Conservation (phyloP, 2,888 invertebrate species). For the Euzophera pinguis region DNA sequence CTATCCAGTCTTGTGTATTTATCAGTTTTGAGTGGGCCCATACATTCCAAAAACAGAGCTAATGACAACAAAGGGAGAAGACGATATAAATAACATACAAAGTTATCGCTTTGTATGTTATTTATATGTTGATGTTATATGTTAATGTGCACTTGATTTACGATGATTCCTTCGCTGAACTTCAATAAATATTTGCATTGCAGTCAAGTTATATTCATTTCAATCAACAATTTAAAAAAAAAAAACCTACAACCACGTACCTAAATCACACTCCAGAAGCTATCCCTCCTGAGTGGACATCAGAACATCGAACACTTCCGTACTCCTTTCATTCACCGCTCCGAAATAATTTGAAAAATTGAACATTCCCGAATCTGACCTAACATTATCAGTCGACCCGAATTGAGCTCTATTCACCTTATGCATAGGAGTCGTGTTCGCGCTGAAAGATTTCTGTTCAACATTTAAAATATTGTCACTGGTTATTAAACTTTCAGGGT, state of each 20-base stretch:
- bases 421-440: slow-evolving; percentile 65
- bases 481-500: slow-evolving; percentile 39
- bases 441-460: slow-evolving; percentile 62
- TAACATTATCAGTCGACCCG: slow-evolving; percentile 65
- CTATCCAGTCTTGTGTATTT: too few species aligned
- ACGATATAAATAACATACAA: too few species aligned
- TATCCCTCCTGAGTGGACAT: slow-evolving; percentile 67
- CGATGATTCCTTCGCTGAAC: too few species aligned
- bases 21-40: too few species aligned
- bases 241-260: slow-evolving; percentile 54
- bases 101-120: too few species aligned
- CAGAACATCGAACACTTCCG: slow-evolving; percentile 80
- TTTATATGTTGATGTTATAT: too few species aligned
- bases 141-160: too few species aligned
- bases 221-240: neutral
- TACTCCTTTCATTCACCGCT: slow-evolving; percentile 77
- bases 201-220: too few species aligned
- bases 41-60: too few species aligned
- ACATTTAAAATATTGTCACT: slow-evolving; percentile 27
- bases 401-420: slow-evolving; percentile 61
- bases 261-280: slow-evolving; percentile 47
- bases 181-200: too few species aligned
- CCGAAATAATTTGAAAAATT: slow-evolving; percentile 84
- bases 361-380: slow-evolving; percentile 73
- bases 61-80: too few species aligned